Percentiles rank a stretch among this genome's conserved stretches.
These are phyloP conservation scores for Melolontha melolontha DNA, from an alignment of 2,888 invertebrate species.

Conservation along the genomic window DNA sequence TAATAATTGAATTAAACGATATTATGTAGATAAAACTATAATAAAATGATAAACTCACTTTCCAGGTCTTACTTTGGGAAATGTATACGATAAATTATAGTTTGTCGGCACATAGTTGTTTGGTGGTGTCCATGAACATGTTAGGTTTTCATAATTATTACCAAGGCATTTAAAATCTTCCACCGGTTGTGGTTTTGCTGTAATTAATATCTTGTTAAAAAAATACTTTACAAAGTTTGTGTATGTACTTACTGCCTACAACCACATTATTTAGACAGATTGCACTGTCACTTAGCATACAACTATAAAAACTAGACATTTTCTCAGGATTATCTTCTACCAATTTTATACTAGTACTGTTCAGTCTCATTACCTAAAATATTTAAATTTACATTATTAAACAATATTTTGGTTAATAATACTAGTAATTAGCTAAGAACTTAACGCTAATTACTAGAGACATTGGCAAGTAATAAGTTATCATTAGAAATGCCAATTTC, in stretches of 20 bases:
- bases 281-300: conserved; percentile 64
- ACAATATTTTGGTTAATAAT: too few relatives aligned
- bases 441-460: too few relatives aligned
- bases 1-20: too few relatives aligned
- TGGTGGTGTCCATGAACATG: conserved; percentile 79
- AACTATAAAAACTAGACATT: conserved; percentile 69
- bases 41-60: conserved; percentile 23
- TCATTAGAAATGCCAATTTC: too few relatives aligned
- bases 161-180: conserved; percentile 80
- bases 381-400: too few relatives aligned
- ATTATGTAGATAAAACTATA: neutral
- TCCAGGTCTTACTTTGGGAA: conserved; percentile 32
- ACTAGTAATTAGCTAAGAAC: too few relatives aligned
- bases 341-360: conserved; percentile 73
- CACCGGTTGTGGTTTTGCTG: conserved; percentile 74
- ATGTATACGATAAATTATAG: conserved; percentile 67
- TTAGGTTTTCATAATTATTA: conserved; percentile 78
- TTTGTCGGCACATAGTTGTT: conserved; percentile 70
- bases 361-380: conserved; percentile 68
- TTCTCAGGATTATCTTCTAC: conserved; percentile 69
- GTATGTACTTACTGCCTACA: conserved; percentile 60
- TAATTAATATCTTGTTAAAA: conserved; percentile 48
- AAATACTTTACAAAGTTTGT: conserved; percentile 42
- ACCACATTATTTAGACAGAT: conserved; percentile 70
- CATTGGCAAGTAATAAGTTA: too few relatives aligned